phyloP scores from a whole-genome alignment of 2,113 vertebrate genomes.

The Condylura cristata region DNA sequence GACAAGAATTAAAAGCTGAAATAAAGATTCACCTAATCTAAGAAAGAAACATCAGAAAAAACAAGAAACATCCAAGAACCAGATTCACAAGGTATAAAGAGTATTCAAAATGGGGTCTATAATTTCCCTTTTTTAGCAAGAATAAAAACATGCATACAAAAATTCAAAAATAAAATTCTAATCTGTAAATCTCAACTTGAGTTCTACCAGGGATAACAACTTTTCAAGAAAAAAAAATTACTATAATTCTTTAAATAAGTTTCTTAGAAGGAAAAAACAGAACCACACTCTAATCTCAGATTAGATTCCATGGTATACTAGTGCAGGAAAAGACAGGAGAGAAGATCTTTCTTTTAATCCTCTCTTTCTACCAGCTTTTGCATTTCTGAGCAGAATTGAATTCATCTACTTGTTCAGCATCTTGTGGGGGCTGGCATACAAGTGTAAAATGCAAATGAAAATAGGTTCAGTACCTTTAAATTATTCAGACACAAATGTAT shows the following conservation, averaged over 20 bases:
- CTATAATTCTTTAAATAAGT: background rate
- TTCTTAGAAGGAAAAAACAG: conserved; percentile 13
- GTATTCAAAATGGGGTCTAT: background rate
- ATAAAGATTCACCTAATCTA: background rate
- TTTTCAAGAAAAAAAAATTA: background rate
- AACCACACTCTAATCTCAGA: background rate
- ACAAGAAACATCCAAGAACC: background rate
- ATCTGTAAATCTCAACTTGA: conserved; percentile 15
- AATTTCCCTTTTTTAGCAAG: background rate
- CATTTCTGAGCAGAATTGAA: conserved; percentile 58
- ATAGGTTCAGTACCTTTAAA: conserved; percentile 65
- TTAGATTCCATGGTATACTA: background rate
- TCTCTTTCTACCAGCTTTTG: conserved; percentile 50
- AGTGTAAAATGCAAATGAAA: conserved; percentile 65
- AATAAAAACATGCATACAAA: background rate
- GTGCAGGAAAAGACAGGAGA: background rate
- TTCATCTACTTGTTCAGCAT: background rate
- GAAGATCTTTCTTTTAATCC: conserved; percentile 16
- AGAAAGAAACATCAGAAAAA: background rate
- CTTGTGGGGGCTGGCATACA: conserved; percentile 34
- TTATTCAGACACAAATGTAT: conserved; percentile 50
- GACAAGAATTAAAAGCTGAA: background rate
- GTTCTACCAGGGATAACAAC: background rate
- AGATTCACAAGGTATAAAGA: background rate
- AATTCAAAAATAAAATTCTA: conserved; percentile 9